Base-by-base conservation (phyloP, 2,797 vertebrate genomes). In the Megalops cyprinoides region DNA sequence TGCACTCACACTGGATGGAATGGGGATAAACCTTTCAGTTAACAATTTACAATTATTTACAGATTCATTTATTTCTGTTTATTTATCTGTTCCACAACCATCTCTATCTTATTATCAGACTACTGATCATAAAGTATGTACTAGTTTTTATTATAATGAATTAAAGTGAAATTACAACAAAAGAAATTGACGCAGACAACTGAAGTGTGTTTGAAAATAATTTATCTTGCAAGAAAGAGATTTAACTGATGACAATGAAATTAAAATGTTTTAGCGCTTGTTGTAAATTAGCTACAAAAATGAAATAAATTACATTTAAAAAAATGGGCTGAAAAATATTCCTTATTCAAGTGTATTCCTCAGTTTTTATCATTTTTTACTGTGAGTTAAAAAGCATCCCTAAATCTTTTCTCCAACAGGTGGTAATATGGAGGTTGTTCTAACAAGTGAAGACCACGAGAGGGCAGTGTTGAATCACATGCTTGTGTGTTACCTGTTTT, bases 221-320 rank as follows among this genome's bases (percentile, higher is more conserved):
- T 74, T 74, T 80, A 74, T 74, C 73, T 51, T 74, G 79, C 67
- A 74, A 80, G 69, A 80, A 67, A 74, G 79, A 80, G 69, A 80
- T 80, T 80, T 80, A 74, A 80, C 55, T 80, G 79, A 74, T 18
- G 78, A 80, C 8, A 12, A 62, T 67, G 42, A 53, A 75, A 8
- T 44, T 28, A n/a, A 74, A 73, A 80, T 80, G 79, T 80, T 80
- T 80, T 80, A 80, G 56, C 79, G 79, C 79, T 80, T 80, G 79
- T 80, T 80, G 79, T 80, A 80, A 80, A 80, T 80, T 74, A 80
- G 79, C 79, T 80, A 74, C 31, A 58, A 79, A 78, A 51, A 79
- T 79, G 25, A 78, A 80, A 80, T 80, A 80, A 80, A 80, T 80
- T 51, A 80, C 74, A 80, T 80, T 80, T 80, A 80, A 80, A 73